Evolutionary conservation across 1,140 invertebrate species (phyloP), one percentile per base, ranked within the genome.

Genomic region (Agrypnia vestita): DNA sequence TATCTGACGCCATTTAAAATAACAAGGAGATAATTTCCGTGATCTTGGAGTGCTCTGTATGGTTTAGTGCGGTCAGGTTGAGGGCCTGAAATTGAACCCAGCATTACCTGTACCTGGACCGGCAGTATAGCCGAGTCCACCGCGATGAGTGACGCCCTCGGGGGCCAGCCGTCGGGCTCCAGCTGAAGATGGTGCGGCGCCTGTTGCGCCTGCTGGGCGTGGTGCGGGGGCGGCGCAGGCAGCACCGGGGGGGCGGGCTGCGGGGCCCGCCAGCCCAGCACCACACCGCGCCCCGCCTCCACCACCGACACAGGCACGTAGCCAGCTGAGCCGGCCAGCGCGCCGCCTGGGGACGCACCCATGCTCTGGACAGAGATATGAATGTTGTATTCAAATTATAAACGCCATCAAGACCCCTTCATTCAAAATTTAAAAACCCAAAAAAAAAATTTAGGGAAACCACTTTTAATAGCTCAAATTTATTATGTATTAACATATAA

Each of bases 261-360:
- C 85, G 88, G 84, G 71, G 88, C 88, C 53, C 88, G 85, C 88
- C 88, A 89, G 78, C 88, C 88, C 82, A 84, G 85, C 79, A 88
- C 87, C 79, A 85, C 87, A 17, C 81, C 81, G 7, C 80, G 75
- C 12, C 81, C 79, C 3, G 80, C 79, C 19, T 82, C 80, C 11
- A 79, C 80, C 47, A 81, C 82, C 10, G 80, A 83, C 11, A 79
- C 82, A 6, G 81, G 85, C 13, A 82, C 86, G 67, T 84, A 86
- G 15, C 82, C 83, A 8, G 76, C 84, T 44, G 77, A 79, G 13
- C 72, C 82, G 1, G 62, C 80, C 9, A 78, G 35, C 0, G 80
- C 74, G 19, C 82, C 76, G 51, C 79, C 79, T 3, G 82, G 82
- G n/a, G 82, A 83, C 11, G 82, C 79, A 43, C 82, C 82, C 82